These are phyloP conservation scores for Beris morrisii DNA, from an alignment of 2,888 invertebrate genomes.

Conservation along the genomic window DNA sequence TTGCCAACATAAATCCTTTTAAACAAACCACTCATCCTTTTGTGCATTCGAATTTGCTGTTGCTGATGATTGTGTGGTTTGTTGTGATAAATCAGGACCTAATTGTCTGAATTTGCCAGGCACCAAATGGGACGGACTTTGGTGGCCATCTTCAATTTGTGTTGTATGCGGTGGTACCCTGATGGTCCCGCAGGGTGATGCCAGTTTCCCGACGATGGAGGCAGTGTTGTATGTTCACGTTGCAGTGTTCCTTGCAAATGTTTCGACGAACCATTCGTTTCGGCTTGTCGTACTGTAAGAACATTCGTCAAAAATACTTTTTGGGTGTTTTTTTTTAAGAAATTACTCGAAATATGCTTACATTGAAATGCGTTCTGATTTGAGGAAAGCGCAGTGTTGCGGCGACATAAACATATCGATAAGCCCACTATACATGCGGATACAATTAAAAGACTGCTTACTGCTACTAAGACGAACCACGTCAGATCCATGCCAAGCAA, in stretches of 20 bases:
- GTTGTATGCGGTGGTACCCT: slow-evolving; percentile 58
- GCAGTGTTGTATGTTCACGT: slow-evolving; percentile 61
- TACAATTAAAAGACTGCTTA: slow-evolving; percentile 69
- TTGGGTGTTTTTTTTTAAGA: too few relatives aligned
- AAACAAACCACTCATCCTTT: slow-evolving; percentile 93
- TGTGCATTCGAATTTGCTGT: slow-evolving; percentile 77
- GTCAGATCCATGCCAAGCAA: slow-evolving; percentile 74
- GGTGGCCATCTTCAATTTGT: slow-evolving; percentile 65
- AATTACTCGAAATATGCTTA: slow-evolving; percentile 42
- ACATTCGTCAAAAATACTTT: not conserved
- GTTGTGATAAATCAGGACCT: slow-evolving; percentile 62
- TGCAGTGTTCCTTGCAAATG: slow-evolving; percentile 63
- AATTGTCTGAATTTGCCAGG: slow-evolving; percentile 78
- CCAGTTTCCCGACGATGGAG: slow-evolving; percentile 87
- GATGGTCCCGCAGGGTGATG: slow-evolving; percentile 85
- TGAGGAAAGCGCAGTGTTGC: slow-evolving; percentile 59
- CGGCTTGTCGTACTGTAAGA: slow-evolving; percentile 57
- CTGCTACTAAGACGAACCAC: slow-evolving; percentile 74
- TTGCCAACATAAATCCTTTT: slow-evolving; percentile 51
- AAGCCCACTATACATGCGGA: slow-evolving; percentile 70
- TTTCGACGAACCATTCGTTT: slow-evolving; percentile 70
- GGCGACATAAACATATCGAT: slow-evolving; percentile 76
- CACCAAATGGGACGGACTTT: slow-evolving; percentile 91
- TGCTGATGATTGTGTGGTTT: slow-evolving; percentile 64
- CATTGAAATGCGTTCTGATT: slow-evolving; percentile 59